Base-by-base conservation (phyloP, 2,888 invertebrate species). In the Mellilla xanthometata region DNA sequence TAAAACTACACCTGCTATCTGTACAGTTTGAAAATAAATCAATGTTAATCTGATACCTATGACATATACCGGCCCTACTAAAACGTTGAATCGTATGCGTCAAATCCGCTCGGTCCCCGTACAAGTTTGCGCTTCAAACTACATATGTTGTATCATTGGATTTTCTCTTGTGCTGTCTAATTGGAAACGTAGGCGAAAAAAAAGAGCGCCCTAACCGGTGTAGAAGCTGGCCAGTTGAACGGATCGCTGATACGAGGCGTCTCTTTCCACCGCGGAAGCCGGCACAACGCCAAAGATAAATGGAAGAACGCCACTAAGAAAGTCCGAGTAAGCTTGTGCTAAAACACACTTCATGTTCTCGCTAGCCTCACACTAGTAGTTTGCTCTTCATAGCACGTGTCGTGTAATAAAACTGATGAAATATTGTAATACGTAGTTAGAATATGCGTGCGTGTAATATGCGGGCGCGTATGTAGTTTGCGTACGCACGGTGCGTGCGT, bases 281-380 rank as follows among this genome's bases (percentile, higher is more conserved):
- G 90, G 56, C 91, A 83, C 68, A 72, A 77, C 52, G 68, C 86
- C 8, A 70, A 73, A 56, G 92, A 92, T 70, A 92, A 92, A 71
- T 94, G 94, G 93, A 92, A 91, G 72, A 91, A 78, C 56, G 93
- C 93, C 78, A 93, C 94, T 75, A 93, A 94, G 71, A 94, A 93
- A 92, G 93, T 94, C 81, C 93, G 93, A 91, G 94, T 95, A 94
- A 94, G 94, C 72, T 66, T 62, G 49, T 47, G 65, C 64, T 41
- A 58, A 48, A 52, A 49, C 53, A 54, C 50, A 36, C 38, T 46
- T 38, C 45, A 41, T 24, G 24, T 27, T 23, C n/a, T n/a, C n/a
- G n/a, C 33, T 24, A 19, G n/a, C 24, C 24, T n/a, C n/a, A n/a
- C n/a, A 19, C 15, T 5, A 23, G 31, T 47, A 49, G 42, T 9